Evolutionary conservation across 1,140 invertebrate species (phyloP).

Genomic region (Tachypleus tridentatus): DNA sequence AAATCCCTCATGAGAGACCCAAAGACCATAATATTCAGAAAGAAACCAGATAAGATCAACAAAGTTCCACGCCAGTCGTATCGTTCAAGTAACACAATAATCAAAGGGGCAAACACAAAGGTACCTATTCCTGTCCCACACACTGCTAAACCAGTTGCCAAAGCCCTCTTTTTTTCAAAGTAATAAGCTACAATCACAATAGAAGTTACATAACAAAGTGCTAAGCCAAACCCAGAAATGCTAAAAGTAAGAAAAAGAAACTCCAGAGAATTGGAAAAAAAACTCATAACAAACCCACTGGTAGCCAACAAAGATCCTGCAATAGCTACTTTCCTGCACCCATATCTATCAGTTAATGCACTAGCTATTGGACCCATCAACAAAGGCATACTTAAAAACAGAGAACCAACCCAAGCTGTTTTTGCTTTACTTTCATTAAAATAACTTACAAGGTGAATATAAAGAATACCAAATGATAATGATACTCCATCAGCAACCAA

Average conservation of each 20-base stretch:
- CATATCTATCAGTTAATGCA: conserved; percentile 72
- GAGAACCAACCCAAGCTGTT: conserved; percentile 75
- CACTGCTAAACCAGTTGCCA: conserved; percentile 85
- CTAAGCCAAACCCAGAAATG: conserved; percentile 38
- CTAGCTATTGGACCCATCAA: conserved; percentile 78
- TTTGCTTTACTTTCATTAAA: conserved; percentile 67
- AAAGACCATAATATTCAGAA: conserved; percentile 75
- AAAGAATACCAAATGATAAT: conserved; percentile 82
- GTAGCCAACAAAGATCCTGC: conserved; percentile 63
- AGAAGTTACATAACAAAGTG: conserved; percentile 55
- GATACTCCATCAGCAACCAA: conserved; percentile 89
- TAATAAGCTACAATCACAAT: conserved; percentile 93
- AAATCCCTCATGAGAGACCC: conserved; percentile 71
- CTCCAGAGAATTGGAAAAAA: conserved; percentile 34
- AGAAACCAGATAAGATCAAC: conserved; percentile 65
- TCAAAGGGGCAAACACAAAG: conserved; percentile 81
- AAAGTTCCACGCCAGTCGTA: conserved; percentile 82
- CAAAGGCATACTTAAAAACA: conserved; percentile 77
- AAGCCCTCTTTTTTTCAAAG: conserved; percentile 79
- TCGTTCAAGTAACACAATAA: conserved; percentile 54
- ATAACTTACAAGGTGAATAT: conserved; percentile 70
- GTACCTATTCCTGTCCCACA: conserved; percentile 72
- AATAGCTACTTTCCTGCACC: conserved; percentile 61
- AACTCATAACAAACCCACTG: conserved; percentile 66
- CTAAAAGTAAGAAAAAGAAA: conserved; percentile 36